Base-by-base conservation (phyloP, 2,888 invertebrate species). In the Penaeus monodon region DNA sequence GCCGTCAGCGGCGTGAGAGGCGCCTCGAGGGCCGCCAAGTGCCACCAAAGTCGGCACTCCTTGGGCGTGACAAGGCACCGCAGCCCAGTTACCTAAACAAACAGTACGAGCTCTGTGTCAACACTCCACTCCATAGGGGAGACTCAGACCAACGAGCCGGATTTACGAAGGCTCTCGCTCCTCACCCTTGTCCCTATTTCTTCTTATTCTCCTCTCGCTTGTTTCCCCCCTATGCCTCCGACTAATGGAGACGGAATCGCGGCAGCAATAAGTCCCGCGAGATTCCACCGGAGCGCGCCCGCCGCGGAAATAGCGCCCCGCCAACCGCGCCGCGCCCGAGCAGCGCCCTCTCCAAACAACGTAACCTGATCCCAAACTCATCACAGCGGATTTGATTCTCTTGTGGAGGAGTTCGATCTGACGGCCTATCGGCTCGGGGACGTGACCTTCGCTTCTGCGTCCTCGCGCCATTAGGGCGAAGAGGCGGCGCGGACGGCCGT, bases 331-430 rank as follows among this genome's bases (percentile, higher is more conserved):
- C 64, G 27, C 33, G 64, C 57, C 81, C 33, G 38, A 49, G 49
- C 73, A 68, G 81, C 70, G 73, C 81, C 49, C 81, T 81, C 81
- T 81, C 81, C 70, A 81, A 81, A 81, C 81, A 81, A 73, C 70
- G 81, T 81, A 81, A 81, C 81, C 81, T 81, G 81, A 81, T 81
- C 81, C 81, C 81, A 81, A 73, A 81, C 81, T 81, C 81, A 81
- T 81, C 81, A 81, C 81, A 73, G 81, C 68, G 81, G 81, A 81
- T 81, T 81, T 81, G 81, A 81, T 70, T 73, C 70, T 57, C 81
- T 73, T 81, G 49, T 73, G 70, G 44, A 17, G 27, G 81, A 81
- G 70, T 68, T 68, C 70, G 81, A 81, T 73, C 70, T 73, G 81
- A 57, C 81, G 44, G 73, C 81, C 81, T 2, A 24, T 44, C 24